These are phyloP conservation scores for Ptychochromis oligacanthus DNA, from an alignment of 2,113 vertebrate genomes.

Conservation along the genomic window DNA sequence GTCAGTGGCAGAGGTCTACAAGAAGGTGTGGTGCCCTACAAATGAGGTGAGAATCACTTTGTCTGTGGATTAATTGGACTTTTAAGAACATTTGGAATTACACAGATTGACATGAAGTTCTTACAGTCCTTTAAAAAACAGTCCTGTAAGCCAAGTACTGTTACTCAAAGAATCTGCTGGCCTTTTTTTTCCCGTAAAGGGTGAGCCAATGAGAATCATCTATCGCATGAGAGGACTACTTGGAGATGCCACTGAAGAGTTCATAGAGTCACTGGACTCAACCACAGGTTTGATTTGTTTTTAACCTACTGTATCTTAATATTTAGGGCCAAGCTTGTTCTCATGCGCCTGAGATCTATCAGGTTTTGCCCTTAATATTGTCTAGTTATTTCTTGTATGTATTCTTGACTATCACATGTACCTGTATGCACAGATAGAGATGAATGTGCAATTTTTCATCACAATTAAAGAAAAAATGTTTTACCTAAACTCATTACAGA, in stretches of 20 bases:
- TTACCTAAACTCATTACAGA: constrained; percentile 78
- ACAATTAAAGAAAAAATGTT: not conserved
- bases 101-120: not conserved
- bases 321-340: not conserved
- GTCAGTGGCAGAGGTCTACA: constrained; percentile 96
- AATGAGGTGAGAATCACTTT: constrained; percentile 86
- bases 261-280: constrained; percentile 97
- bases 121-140: not conserved
- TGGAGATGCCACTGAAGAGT: constrained; percentile 98
- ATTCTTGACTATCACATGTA: not conserved
- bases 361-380: not conserved
- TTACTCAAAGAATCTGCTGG: not conserved
- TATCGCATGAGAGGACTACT: constrained; percentile 98
- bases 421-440: not conserved
- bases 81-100: not conserved
- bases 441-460: not conserved
- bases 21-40: constrained; percentile 99
- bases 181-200: constrained; percentile 75
- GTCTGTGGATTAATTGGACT: not conserved
- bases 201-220: constrained; percentile 99
- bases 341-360: not conserved
- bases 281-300: constrained; percentile 86
- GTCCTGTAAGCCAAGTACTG: not conserved
- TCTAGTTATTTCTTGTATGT: not conserved
- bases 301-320: not conserved